Evolutionary conservation across 2,888 invertebrate genomes (phyloP), one percentile per base, ranked within the genome.

Genomic region (Lasius fuliginosus): DNA sequence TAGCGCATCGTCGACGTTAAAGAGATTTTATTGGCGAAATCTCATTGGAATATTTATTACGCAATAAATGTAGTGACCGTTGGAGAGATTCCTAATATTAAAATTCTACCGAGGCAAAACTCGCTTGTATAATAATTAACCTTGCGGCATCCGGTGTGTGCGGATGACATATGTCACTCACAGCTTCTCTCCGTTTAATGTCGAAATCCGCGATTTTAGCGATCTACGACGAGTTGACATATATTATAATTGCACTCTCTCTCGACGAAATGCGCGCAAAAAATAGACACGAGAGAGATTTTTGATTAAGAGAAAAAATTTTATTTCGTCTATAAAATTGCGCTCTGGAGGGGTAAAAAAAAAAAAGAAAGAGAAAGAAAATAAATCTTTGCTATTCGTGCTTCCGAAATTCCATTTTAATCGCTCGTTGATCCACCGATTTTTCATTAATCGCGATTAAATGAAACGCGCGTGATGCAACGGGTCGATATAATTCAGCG

Each of bases 401-500:
- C 23, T 46, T 5, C 23, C 6, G 33, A 53, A 46, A 36, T n/a
- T 49, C 12, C 36, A n/a, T 68, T 69, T 67, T 27, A 53, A 76
- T 53, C 1, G 12, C 15, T 27, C n/a, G 2, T 42, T 18, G 18
- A 49, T 30, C 1, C 23, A 18, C 33, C 3, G 42, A 73, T 79
- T 77, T 56, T 67, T 27, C 53, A 8, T 36, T 5, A 30, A 56
- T 69, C 18, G 56, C 77, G 27, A 58, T 33, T 49, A 69, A 4
- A 74, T 42, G 42, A 71, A 76, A 73, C 3, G 33, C 33, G 18
- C 58, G 23, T 23, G 23, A 33, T 30, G 69, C 33, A 42, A 77
- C 49, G 30, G 18, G 33, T 33, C 18, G 58, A 81, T 81, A 53
- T 53, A 81, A 81, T 74, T 74, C 74, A 74, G 27, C 12, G 11